Conservation (phyloP, 2,888 invertebrate species). For the Campopleginae sp. region DNA sequence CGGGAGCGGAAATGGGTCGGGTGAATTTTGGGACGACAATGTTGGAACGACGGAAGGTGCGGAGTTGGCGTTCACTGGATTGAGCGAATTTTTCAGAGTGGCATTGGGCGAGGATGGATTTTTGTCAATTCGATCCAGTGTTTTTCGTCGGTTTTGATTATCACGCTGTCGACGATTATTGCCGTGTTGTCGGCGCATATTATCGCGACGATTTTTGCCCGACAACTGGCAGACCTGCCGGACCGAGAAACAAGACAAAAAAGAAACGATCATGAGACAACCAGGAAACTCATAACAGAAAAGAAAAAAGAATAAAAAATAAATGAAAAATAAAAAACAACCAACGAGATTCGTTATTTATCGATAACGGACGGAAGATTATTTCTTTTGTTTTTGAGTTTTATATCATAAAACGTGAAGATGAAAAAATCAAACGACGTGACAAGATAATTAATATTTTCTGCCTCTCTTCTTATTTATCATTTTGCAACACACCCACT, state of each 20-base stretch:
- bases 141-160: constrained; percentile 72
- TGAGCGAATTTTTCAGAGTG: constrained; percentile 52
- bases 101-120: constrained; percentile 63
- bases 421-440: constrained; percentile 22
- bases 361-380: constrained; percentile 62
- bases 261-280: constrained; percentile 9
- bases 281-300: background rate
- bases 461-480: background rate
- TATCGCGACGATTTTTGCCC: constrained; percentile 73
- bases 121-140: constrained; percentile 69
- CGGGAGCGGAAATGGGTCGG: constrained; percentile 48
- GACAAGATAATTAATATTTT: constrained; percentile 5
- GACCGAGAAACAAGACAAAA: constrained; percentile 26
- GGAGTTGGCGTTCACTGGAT: constrained; percentile 36
- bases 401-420: constrained; percentile 7
- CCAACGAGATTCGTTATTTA: constrained; percentile 55
- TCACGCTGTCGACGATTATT: constrained; percentile 71
- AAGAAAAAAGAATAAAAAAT: constrained; percentile 23
- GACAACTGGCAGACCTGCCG: constrained; percentile 73
- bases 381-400: constrained; percentile 19
- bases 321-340: constrained; percentile 19
- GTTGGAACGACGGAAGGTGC: constrained; percentile 60
- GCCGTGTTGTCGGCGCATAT: constrained; percentile 69
- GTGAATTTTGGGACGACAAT: constrained; percentile 47
- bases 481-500: constrained; percentile 9